Evolutionary conservation across 2,888 invertebrate species (phyloP), one percentile per base, ranked within the genome.

Genomic region (Thelaira solivaga): DNA sequence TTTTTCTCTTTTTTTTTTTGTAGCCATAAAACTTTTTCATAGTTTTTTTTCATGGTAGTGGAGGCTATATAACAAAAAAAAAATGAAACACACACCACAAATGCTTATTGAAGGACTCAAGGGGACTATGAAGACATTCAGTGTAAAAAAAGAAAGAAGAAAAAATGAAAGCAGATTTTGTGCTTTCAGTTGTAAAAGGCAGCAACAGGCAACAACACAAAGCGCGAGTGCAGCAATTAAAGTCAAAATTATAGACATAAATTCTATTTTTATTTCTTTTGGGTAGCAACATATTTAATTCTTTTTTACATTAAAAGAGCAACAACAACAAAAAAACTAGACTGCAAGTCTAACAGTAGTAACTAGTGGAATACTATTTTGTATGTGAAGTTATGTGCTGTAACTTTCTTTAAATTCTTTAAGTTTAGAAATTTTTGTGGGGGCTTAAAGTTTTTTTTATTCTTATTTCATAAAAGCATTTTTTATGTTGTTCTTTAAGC

Each of bases 161-260:
- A 34, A 16, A 41, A 41, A 45, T 8, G 10, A 24, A 59, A 43
- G 6, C 11, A 2, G 18, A 11, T 31, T 51, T 18, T 51, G 16
- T 41, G 2, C 3, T 24, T 41, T 4, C 10, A 10, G 18, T 41
- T 20, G 2, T 8, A 20, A 4, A 20, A 29, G 18, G 7, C 36
- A 61, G 59, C 67, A 74, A 59, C 67, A 74, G 68, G 74, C 78
- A 45, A 65, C 59, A n/a, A n/a, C n/a, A n/a, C n/a, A 69, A 72
- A 78, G 68, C 68, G 77, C 73, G 73, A 78, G 73, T 78, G 62
- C 73, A 69, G 73, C 78, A 78, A 78, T 78, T 78, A 78, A 78
- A 78, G 74, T 78, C 78, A 74, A 78, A 74, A 78, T 57, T 74
- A 65, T 45, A 59, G 64, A 78, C 78, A 78, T 78, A 78, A 74